Base-by-base conservation (phyloP, 2,888 invertebrate species). In the Spilarctia lutea region DNA sequence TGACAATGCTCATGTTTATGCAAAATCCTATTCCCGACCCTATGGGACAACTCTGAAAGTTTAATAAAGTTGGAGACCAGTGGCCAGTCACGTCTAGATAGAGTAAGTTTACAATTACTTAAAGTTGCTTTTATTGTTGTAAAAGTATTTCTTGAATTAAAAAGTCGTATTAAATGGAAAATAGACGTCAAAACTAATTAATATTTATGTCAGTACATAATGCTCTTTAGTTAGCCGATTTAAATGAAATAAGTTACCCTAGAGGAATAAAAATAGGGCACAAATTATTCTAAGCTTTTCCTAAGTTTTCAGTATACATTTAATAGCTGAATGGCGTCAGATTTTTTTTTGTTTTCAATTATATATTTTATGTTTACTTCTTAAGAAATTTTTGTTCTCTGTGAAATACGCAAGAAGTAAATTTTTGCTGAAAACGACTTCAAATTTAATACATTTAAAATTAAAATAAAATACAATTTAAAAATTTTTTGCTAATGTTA, bases 1-100 rank as follows among this genome's bases (percentile, higher is more conserved):
- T 80, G 81, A 81, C 77, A 63, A 73, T 68, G 78, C 72, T 85
- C 85, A 87, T 85, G 87, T 87, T 88, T 87, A 87, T 87, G 87
- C 83, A 87, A 82, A 81, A 81, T 80, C 74, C 73, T 75, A 72
- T 68, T 35, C 73, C 45, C 71, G 27, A 68, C 60, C 70, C 35
- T 60, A 52, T n/a, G 60, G 63, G 71, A 68, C 45, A 81, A 79
- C 77, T 83, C 77, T 74, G 60, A 65, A 72, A 76, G 78, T 84
- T 82, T 84, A 82, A 83, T 81, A 79, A 77, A 63, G 68, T 48
- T 65, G 75, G 73, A 73, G 76, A 78, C 72, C 68, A 75, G 75
- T 67, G 81, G 52, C 75, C 65, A 77, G 74, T 79, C 73, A 71
- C 24, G 33, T 45, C 70, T 63, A 69, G 75, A 79, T 77, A 63